Percentiles rank a stretch among this genome's conserved stretches.
These are phyloP conservation scores for Dryococelus australis DNA, from an alignment of 2,888 invertebrate species.

Conservation along the genomic window DNA sequence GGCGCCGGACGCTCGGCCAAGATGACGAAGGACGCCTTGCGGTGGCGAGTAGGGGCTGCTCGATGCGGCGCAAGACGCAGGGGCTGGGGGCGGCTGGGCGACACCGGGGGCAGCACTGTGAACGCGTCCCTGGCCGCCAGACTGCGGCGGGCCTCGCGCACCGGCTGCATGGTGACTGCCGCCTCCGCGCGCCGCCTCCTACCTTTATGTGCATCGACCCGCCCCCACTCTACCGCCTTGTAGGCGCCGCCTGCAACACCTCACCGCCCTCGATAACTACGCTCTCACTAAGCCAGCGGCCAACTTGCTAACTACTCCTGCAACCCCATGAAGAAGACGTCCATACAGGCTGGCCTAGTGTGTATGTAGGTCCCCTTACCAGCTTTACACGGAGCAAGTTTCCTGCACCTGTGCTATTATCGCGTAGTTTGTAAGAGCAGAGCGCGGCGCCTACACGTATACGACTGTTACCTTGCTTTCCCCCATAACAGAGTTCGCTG, in stretches of 20 bases:
- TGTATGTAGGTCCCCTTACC: too few relatives aligned
- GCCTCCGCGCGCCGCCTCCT: not conserved
- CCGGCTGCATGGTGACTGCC: not conserved
- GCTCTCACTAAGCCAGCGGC: too few relatives aligned
- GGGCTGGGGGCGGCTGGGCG: not conserved
- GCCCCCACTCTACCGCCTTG: not conserved
- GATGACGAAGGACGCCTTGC: slow-evolving; percentile 27
- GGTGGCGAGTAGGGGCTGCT: not conserved
- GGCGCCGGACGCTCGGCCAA: not conserved
- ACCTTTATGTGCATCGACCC: not conserved
- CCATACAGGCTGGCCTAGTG: too few relatives aligned
- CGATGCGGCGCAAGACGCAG: not conserved
- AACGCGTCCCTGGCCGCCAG: not conserved
- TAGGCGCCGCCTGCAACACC: not conserved
- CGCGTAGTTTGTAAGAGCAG: too few relatives aligned
- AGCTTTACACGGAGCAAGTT: too few relatives aligned
- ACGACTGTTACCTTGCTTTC: too few relatives aligned
- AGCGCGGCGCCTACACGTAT: too few relatives aligned
- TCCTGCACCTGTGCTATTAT: too few relatives aligned
- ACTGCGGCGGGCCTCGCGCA: not conserved
- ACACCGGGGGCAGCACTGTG: slow-evolving; percentile 18
- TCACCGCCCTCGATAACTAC: not conserved
- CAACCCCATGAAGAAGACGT: too few relatives aligned
- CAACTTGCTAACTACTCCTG: too few relatives aligned
- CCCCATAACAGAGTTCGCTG: too few relatives aligned